These are phyloP conservation scores for Eurosta solidaginis DNA, from an alignment of 1,140 invertebrate genomes.

Conservation along the genomic window DNA sequence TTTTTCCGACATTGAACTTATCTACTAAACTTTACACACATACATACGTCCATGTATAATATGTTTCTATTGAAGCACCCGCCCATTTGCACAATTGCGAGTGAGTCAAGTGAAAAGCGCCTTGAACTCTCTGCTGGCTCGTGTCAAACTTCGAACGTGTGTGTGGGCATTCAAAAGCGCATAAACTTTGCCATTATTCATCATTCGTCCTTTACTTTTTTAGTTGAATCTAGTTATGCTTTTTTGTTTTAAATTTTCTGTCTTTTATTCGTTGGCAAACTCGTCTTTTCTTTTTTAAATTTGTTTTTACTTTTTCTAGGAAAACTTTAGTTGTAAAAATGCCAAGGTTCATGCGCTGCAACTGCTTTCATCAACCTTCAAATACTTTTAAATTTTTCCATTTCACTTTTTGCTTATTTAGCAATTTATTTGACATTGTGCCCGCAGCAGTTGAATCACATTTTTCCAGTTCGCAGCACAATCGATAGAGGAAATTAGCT, in stretches of 20 bases:
- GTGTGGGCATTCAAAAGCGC: not conserved
- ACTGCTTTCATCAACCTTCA: not conserved
- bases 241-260: not conserved
- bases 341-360: conserved; percentile 4
- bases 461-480: conserved; percentile 3
- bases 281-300: not conserved
- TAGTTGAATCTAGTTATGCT: not conserved
- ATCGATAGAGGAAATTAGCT: conserved; percentile 16
- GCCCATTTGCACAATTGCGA: not conserved
- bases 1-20: too few relatives aligned
- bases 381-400: not conserved
- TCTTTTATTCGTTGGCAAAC: not conserved
- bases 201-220: conserved; percentile 7
- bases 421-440: conserved; percentile 21
- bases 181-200: conserved; percentile 8
- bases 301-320: not conserved
- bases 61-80: too few relatives aligned
- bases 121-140: conserved; percentile 21
- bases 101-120: not conserved
- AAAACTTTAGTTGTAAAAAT: conserved; percentile 6
- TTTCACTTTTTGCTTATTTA: not conserved
- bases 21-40: too few relatives aligned
- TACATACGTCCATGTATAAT: not conserved
- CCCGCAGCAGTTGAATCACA: not conserved
- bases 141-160: too few relatives aligned